phyloP scores from a whole-genome alignment of 2,797 vertebrate species.

The Kryptopterus vitreolus region DNA sequence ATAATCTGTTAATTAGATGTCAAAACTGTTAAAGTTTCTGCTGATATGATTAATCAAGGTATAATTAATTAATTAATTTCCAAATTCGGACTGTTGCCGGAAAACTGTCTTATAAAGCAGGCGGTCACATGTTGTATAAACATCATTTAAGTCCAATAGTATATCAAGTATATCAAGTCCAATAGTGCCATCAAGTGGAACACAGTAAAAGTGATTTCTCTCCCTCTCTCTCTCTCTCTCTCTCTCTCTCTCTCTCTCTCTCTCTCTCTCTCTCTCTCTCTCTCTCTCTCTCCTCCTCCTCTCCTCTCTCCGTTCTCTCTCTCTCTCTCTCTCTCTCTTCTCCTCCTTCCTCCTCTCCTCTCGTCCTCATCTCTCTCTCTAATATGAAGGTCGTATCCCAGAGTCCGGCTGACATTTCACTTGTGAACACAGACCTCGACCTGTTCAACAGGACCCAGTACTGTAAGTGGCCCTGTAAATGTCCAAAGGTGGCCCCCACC shows the following conservation, averaged over 20 bases:
- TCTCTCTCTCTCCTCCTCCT: neutral
- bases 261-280: constrained; percentile 3
- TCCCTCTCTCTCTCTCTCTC: neutral
- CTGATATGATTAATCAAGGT: neutral
- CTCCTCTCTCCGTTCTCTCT: neutral
- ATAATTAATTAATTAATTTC: neutral
- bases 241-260: neutral
- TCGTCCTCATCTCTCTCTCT: neutral
- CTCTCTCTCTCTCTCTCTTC: constrained; percentile 16
- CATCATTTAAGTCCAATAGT: neutral
- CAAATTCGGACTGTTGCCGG: too few species aligned
- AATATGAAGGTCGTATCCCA: constrained; percentile 74
- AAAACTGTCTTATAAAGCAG: neutral
- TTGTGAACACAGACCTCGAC: constrained; percentile 62
- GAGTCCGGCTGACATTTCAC: constrained; percentile 71
- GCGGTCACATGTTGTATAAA: neutral
- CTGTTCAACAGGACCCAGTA: constrained; percentile 75
- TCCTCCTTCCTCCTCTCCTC: neutral
- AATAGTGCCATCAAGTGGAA: constrained; percentile 45
- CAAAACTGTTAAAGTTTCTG: neutral
- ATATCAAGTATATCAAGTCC: constrained; percentile 17
- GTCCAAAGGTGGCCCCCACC: constrained; percentile 71
- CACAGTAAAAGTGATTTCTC: neutral
- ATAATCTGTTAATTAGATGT: neutral
- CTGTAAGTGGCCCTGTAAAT: constrained; percentile 94